Conservation (phyloP, 2,888 invertebrate species). For the Dusona sp. region DNA sequence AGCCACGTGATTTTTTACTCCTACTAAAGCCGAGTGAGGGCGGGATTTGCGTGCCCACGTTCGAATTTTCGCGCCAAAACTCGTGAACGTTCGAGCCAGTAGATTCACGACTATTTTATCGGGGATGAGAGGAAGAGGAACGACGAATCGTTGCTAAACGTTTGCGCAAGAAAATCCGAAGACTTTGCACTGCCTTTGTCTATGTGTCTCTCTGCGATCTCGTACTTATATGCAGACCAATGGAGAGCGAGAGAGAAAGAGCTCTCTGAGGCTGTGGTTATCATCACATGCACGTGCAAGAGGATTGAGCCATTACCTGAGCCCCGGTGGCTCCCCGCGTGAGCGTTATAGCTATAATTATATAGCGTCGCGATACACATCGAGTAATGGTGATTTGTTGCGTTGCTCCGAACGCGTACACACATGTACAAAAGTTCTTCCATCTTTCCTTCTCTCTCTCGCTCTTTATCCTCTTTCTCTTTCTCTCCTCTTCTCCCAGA, state of each 20-base stretch:
- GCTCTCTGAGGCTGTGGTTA: slow-evolving; percentile 74
- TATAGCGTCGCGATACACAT: slow-evolving; percentile 84
- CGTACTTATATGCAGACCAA: slow-evolving; percentile 64
- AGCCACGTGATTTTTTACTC: slow-evolving; percentile 60
- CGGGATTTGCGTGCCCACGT: slow-evolving; percentile 26
- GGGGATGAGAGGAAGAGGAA: not conserved
- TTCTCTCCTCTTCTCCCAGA: slow-evolving; percentile 34
- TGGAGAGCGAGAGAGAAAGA: slow-evolving; percentile 18
- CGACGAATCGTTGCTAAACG: not conserved
- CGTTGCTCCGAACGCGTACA: slow-evolving; percentile 76
- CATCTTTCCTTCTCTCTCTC: slow-evolving; percentile 46
- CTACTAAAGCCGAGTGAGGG: slow-evolving; percentile 13
- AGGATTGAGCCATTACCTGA: slow-evolving; percentile 84
- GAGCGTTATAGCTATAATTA: slow-evolving; percentile 84
- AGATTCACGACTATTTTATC: slow-evolving; percentile 1
- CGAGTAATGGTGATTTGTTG: slow-evolving; percentile 85
- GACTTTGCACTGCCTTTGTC: slow-evolving; percentile 75
- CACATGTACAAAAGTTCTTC: slow-evolving; percentile 72
- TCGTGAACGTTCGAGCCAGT: not conserved
- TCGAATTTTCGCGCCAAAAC: slow-evolving; percentile 55
- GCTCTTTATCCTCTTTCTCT: slow-evolving; percentile 13
- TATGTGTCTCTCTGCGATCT: slow-evolving; percentile 61
- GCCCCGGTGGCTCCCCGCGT: slow-evolving; percentile 71
- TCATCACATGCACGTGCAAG: slow-evolving; percentile 82
- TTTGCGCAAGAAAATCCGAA: slow-evolving; percentile 67